Percentiles rank a stretch among this genome's conserved stretches.
Evolutionary conservation across 2,113 vertebrate species (phyloP).

Genomic region (Aythya baeri): DNA sequence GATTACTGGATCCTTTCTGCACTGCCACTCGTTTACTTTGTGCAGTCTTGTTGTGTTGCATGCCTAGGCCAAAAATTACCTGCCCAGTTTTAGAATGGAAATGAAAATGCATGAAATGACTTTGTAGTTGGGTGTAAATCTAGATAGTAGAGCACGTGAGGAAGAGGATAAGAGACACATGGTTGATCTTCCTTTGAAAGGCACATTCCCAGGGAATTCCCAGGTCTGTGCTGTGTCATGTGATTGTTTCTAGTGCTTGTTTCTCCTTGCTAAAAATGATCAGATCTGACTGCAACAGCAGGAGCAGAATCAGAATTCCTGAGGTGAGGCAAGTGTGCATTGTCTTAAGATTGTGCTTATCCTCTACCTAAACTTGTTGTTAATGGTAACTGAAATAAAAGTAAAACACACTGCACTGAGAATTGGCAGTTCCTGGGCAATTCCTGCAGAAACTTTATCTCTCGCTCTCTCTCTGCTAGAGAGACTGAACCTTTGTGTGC

Average conservation of each 20-base stretch:
- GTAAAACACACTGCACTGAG: neutral
- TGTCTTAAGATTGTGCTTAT: neutral
- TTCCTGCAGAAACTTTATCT: neutral
- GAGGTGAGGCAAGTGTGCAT: neutral
- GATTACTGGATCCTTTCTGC: neutral
- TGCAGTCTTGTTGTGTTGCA: neutral
- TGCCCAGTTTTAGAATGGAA: neutral
- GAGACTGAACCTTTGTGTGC: neutral
- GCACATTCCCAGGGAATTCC: neutral
- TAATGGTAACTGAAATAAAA: neutral
- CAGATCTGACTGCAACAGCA: neutral
- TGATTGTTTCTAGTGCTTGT: too few species aligned
- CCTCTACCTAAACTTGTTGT: neutral
- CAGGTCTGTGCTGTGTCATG: neutral
- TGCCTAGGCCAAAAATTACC: neutral
- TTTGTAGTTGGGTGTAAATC: neutral
- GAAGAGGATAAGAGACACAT: neutral
- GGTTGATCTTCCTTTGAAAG: neutral
- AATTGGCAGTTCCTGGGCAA: neutral
- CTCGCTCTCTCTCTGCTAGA: neutral
- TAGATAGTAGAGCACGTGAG: neutral
- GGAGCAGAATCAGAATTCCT: neutral
- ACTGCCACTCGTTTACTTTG: neutral
- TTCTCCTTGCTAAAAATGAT: neutral
- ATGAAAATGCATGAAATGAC: neutral